Conservation (phyloP, 2,888 invertebrate genomes). For the Nemotelus pantherinus region DNA sequence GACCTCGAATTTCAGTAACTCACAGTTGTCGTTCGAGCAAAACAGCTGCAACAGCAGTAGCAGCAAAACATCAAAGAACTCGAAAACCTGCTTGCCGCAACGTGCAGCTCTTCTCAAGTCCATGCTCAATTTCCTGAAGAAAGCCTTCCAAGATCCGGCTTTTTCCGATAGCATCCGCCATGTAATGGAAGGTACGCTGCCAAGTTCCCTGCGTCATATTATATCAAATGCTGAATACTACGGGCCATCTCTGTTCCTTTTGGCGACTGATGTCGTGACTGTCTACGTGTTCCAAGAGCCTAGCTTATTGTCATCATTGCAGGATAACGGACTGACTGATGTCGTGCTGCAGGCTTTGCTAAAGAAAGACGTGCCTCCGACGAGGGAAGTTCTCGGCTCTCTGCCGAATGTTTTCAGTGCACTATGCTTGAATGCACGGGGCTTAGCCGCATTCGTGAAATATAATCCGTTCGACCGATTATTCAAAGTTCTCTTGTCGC, state of each 20-base stretch:
- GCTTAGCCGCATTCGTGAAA: constrained; percentile 79
- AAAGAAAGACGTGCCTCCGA: constrained; percentile 82
- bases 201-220: constrained; percentile 80
- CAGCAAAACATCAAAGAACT: constrained; percentile 44
- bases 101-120: constrained; percentile 86
- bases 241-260: constrained; percentile 83
- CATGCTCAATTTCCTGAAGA: constrained; percentile 88
- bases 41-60: constrained; percentile 48
- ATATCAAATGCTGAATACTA: constrained; percentile 91
- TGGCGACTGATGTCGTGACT: constrained; percentile 86
- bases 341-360: constrained; percentile 85
- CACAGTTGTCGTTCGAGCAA: constrained; percentile 47
- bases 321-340: constrained; percentile 85
- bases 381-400: constrained; percentile 81
- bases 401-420: constrained; percentile 89
- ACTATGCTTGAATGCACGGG: constrained; percentile 83
- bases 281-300: constrained; percentile 87
- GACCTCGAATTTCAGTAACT: constrained; percentile 47
- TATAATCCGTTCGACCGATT: constrained; percentile 84
- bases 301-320: constrained; percentile 82
- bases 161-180: constrained; percentile 84
- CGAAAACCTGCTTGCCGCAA: constrained; percentile 74
- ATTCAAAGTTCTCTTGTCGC: constrained; percentile 81
- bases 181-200: constrained; percentile 86
- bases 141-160: constrained; percentile 82